These are phyloP conservation scores for Beroe forskalii DNA, from an alignment of 37 sponge, comb jelly and placozoan genomes.

Conservation along the genomic window DNA sequence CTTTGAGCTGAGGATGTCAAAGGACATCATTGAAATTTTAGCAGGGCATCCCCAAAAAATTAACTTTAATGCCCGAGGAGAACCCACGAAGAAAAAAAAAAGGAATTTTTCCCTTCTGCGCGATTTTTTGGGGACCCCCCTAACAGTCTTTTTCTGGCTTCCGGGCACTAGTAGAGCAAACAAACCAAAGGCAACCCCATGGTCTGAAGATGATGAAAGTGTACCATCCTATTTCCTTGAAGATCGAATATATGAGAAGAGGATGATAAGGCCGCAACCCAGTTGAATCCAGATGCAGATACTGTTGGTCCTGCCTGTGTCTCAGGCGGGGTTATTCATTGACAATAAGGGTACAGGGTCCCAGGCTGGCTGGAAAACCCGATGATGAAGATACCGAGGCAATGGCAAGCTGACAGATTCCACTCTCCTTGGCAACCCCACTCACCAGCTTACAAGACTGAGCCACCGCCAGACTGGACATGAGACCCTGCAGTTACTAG, in stretches of 20 bases:
- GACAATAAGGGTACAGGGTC: background rate
- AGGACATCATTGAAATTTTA: no score
- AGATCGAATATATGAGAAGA: no score
- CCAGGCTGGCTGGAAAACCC: background rate
- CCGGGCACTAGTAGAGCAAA: background rate
- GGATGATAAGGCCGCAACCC: no score
- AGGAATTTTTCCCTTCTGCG: no score
- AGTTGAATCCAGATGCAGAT: background rate
- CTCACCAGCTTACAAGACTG: conserved; percentile 7
- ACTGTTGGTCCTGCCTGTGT: background rate
- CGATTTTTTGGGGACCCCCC: no score
- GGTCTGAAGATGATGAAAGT: conserved; percentile 14
- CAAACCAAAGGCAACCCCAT: background rate
- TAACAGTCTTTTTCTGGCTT: no score
- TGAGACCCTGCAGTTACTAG: background rate
- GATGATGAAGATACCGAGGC: conserved; percentile 33
- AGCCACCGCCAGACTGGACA: background rate
- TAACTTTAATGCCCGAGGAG: no score
- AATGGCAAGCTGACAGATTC: background rate
- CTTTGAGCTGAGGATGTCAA: no score
- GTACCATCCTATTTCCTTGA: background rate
- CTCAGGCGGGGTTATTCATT: background rate
- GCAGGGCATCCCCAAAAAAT: no score
- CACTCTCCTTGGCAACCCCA: conserved; percentile 3
- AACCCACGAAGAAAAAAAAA: no score